Conservation (phyloP, 2,113 vertebrate genomes). For the Podiceps cristatus region DNA sequence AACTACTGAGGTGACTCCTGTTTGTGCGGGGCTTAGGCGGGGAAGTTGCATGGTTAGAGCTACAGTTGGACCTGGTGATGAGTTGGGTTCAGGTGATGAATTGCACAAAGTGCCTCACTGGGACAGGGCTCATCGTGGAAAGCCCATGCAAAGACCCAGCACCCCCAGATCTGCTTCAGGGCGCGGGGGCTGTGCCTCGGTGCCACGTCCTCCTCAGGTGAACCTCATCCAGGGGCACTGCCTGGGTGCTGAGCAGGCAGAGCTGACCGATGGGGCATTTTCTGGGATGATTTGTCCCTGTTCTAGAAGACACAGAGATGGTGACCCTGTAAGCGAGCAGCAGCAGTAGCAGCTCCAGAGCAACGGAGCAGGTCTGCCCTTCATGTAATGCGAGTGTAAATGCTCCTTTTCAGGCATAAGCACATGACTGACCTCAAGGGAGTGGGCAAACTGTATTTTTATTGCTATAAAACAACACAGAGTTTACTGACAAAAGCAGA, state of each 20-base stretch:
- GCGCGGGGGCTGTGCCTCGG: neutral
- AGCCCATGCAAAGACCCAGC: neutral
- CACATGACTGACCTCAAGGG: neutral
- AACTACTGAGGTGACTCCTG: neutral
- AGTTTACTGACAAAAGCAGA: conserved; percentile 30
- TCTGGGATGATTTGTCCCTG: neutral
- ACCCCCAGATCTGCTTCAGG: neutral
- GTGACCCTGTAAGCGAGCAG: neutral
- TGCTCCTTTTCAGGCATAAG: neutral
- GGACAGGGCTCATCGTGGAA: neutral
- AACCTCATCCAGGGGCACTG: rapidly evolving
- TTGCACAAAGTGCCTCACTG: neutral
- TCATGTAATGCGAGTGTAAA: rapidly evolving
- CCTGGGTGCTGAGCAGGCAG: neutral
- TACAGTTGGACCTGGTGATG: neutral
- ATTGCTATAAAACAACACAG: neutral
- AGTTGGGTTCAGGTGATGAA: neutral
- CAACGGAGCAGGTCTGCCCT: neutral
- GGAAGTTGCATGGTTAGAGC: neutral
- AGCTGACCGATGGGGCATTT: neutral
- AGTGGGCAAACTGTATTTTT: neutral
- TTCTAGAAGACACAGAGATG: neutral
- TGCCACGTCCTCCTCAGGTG: rapidly evolving
- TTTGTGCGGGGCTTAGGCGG: neutral
- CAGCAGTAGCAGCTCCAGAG: neutral